Evolutionary conservation across 2,797 vertebrate genomes (phyloP), one percentile per base, ranked within the genome.

Genomic region (Chaenodraco wilsoni): DNA sequence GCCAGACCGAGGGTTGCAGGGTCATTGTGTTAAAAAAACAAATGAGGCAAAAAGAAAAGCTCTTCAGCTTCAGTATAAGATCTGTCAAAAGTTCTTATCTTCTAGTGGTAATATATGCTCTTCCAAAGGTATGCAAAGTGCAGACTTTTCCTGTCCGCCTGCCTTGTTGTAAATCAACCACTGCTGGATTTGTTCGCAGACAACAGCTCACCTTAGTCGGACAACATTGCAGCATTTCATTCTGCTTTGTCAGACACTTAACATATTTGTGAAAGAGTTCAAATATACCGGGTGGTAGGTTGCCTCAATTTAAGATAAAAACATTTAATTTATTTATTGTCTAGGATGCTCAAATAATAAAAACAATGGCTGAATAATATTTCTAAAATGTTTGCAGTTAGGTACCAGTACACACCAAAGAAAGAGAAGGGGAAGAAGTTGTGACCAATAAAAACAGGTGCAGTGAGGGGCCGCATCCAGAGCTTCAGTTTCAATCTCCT

Each of bases 331-430:
- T 41, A 78, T 87, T 88, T 86, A 80, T 84, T 73, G 60, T 85
- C 81, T 76, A 76, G 43, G 75, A 84, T 79, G 65, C 74, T 87
- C 67, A 85, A 85, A 86, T 73, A 80, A 89, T 56, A 61, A 84
- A 81, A 89, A 76, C 54, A 86, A 66, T 43, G 8, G 45, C 52
- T 78, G 77, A 74, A 85, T 71, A 82, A 82, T 82, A 86, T 66
- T 67, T 84, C 80, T 85, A 90, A 79, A 89, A 86, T 77, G 79
- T 77, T 79, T 90, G 74, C 72, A 74, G 74, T 73, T 78, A 81
- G 88, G 90, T 91, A 93, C 91, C 90, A 81, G 82, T 85, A 83
- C 51, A 80, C 51, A 80, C 73, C 64, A 83, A 84, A 73, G 14
- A 51, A 49, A 65, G 7, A 41, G 48, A 46, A 9, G 59, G 9